Conservation (phyloP, 2,113 vertebrate genomes). For the Grantiella picta region DNA sequence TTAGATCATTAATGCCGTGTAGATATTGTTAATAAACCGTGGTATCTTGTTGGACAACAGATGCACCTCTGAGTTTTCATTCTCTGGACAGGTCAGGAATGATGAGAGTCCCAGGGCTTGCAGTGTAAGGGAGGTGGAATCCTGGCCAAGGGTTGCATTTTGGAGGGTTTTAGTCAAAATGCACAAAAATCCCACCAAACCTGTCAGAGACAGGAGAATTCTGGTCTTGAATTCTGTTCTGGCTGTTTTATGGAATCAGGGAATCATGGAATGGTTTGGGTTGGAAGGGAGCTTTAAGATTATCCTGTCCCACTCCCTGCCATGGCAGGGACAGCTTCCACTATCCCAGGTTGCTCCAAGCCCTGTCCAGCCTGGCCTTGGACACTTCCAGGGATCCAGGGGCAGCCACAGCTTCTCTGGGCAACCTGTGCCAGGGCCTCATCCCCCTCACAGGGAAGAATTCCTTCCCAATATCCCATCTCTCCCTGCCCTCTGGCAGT, state of each 20-base stretch:
- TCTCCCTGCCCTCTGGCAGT: rapidly evolving
- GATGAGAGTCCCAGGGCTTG: neutral
- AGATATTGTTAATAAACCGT: neutral
- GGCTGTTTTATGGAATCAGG: neutral
- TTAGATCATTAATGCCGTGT: neutral
- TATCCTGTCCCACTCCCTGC: rapidly evolving
- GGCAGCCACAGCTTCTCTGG: neutral
- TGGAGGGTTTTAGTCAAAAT: neutral
- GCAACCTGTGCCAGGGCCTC: rapidly evolving
- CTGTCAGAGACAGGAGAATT: neutral
- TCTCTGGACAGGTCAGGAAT: neutral
- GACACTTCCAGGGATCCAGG: neutral
- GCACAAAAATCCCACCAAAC: neutral
- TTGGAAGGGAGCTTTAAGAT: neutral
- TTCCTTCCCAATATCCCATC: neutral
- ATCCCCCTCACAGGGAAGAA: rapidly evolving
- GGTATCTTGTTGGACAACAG: neutral
- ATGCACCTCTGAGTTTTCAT: neutral
- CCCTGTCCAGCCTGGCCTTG: rapidly evolving
- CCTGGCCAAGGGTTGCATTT: neutral
- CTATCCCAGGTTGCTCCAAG: rapidly evolving
- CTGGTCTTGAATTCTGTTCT: neutral
- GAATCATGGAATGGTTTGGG: neutral
- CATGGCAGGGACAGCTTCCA: neutral
- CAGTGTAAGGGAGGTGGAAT: neutral